Base-by-base conservation (phyloP, 2,888 invertebrate genomes). In the Dione juno region DNA sequence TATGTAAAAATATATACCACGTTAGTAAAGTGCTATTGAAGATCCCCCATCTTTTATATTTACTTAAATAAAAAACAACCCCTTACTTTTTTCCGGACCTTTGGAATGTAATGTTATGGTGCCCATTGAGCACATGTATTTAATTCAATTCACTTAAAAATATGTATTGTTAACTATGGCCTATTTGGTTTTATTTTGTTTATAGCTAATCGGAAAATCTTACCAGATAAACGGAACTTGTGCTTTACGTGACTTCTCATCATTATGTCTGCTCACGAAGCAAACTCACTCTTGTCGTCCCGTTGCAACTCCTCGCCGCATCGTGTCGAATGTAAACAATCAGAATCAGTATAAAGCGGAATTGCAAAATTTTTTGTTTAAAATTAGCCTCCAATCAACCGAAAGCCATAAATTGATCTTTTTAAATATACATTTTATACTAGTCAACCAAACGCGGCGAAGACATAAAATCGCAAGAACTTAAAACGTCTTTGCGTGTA, bases 171-270 rank as follows among this genome's bases (percentile, higher is more conserved):
- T n/a, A n/a, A n/a, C n/a, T n/a, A n/a, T n/a, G n/a, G n/a, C n/a
- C n/a, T n/a, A n/a, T n/a, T n/a, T n/a, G n/a, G n/a, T n/a, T n/a
- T n/a, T n/a, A n/a, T n/a, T n/a, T n/a, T n/a, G n/a, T n/a, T n/a
- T n/a, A n/a, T n/a, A n/a, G n/a, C n/a, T 6, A 2, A 35, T 45
- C 28, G 28, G 28, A 58, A 52, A 59, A 43, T 79, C 81, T 73
- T 76, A 88, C 89, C 88, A 64, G 89, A 86, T 45, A 88, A 79
- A 6, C 80, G 79, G 73, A 59, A 89, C 81, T 77, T 85, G 84
- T 13, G 84, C 88, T 43, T 81, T 81, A 11, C 81, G 80, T 6
- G 82, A 75, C n/a, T n/a, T n/a, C n/a, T n/a, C n/a, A 52, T 79
- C 78, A 57, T 77, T 77, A 67, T 74, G 74, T 65, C 81, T 81